These are phyloP conservation scores for Ailurus styani DNA, from an alignment of 2,113 vertebrate species.

Conservation along the genomic window DNA sequence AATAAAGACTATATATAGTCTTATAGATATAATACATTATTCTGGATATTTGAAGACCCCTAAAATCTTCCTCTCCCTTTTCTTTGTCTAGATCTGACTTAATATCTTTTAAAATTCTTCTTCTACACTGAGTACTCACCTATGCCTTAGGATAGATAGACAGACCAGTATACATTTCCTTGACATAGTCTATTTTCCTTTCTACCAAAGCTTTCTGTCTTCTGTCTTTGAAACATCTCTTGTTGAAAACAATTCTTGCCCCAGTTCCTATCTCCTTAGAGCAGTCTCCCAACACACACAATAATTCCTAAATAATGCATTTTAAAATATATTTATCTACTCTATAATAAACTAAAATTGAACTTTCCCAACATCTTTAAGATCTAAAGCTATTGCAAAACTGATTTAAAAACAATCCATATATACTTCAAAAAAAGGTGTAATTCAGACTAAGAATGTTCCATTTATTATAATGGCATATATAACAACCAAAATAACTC, in stretches of 20 bases:
- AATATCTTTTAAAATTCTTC: constrained; percentile 2
- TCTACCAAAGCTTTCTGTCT: background rate
- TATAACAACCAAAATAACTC: background rate
- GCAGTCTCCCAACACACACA: background rate
- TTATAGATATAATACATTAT: background rate
- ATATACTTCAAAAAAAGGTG: background rate
- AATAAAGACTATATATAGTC: background rate
- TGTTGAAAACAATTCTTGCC: background rate
- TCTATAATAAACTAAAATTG: background rate
- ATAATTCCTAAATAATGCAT: background rate
- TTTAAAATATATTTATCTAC: constrained; percentile 17
- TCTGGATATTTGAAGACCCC: background rate
- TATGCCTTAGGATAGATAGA: background rate
- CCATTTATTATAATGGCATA: background rate
- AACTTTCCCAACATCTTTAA: background rate
- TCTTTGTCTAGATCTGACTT: background rate
- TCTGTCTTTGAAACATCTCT: background rate
- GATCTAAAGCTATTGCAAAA: constrained; percentile 13
- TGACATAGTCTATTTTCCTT: background rate
- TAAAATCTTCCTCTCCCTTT: background rate
- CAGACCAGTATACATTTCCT: background rate
- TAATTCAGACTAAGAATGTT: background rate
- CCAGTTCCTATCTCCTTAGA: background rate
- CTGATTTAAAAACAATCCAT: background rate
- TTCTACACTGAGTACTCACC: background rate